Evolutionary conservation across 2,113 vertebrate species (phyloP).

Genomic region (Bufo bufo): DNA sequence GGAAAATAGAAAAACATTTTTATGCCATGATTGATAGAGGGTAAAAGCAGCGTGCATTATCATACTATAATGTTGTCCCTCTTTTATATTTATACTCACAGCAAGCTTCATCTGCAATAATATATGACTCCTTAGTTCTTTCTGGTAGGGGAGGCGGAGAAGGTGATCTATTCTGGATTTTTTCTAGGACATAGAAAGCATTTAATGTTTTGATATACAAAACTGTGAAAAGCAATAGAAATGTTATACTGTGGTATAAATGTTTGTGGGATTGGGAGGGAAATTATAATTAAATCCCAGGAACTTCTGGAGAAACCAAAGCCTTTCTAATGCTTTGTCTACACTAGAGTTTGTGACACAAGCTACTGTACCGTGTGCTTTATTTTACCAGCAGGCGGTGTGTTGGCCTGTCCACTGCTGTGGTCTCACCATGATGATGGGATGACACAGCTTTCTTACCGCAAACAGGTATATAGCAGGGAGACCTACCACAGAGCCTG

Average conservation of each 20-base stretch:
- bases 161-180: constrained; percentile 60
- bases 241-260: not conserved
- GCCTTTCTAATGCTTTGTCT: not conserved
- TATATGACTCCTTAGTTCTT: constrained; percentile 80
- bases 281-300: not conserved
- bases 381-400: too few relatives aligned
- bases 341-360: too few relatives aligned
- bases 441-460: too few relatives aligned
- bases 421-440: too few relatives aligned
- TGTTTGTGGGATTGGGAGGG: not conserved
- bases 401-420: too few relatives aligned
- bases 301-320: not conserved
- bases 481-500: too few relatives aligned
- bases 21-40: not conserved
- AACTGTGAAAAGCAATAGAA: not conserved
- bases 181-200: constrained; percentile 54
- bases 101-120: constrained; percentile 71
- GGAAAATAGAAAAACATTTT: too few relatives aligned
- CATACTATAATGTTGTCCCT: not conserved
- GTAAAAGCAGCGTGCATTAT: not conserved
- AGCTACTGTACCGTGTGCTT: too few relatives aligned
- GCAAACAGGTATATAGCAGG: too few relatives aligned
- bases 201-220: not conserved
- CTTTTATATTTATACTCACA: constrained; percentile 68
- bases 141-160: constrained; percentile 74